Base-by-base conservation (phyloP, 2,888 invertebrate genomes). In the Pelosia muscerda region DNA sequence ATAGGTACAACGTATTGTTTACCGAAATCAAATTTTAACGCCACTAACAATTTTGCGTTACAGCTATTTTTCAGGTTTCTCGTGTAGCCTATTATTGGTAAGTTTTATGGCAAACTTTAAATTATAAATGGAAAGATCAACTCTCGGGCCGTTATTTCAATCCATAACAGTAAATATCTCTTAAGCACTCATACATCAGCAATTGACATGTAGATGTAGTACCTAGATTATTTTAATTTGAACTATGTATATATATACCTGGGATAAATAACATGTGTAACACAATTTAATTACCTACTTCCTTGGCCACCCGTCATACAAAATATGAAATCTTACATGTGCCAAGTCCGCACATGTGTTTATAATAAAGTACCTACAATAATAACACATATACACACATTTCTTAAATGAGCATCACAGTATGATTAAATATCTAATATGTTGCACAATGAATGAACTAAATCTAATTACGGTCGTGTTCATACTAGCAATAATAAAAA, bases 301-400 rank as follows among this genome's bases (percentile, higher is more conserved):
- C 55, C 26, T n/a, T 49, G 5, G 11, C 38, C n/a, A 49, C 19
- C 19, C 42, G n/a, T 49, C 8, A n/a, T n/a, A 49, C 49, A 19
- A 23, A 55, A n/a, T 57, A 57, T 26, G n/a, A 57, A 6, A 19
- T 57, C 8, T 19, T n/a, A 57, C 26, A 28, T 57, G 57, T 57
- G 57, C 57, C 57, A 57, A 57, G 19, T n/a, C n/a, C 28, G 28
- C 56, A 54, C 56, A 25, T 28, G 28, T 57, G 28, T 28, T 31
- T 28, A n/a, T 15, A 57, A 31, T 55, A 23, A 23, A 55, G 54
- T 13, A 55, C 23, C 22, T 55, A 55, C 54, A 22, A 54, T 54
- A 25, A 22, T 11, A 22, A 55, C 22, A 13, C 22, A 55, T 15
- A 15, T 2, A 25, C 25, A 15, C 13, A 55, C 25, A 55, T 53